Evolutionary conservation across 2,888 invertebrate species (phyloP).

Genomic region (Hemithea aestivaria): DNA sequence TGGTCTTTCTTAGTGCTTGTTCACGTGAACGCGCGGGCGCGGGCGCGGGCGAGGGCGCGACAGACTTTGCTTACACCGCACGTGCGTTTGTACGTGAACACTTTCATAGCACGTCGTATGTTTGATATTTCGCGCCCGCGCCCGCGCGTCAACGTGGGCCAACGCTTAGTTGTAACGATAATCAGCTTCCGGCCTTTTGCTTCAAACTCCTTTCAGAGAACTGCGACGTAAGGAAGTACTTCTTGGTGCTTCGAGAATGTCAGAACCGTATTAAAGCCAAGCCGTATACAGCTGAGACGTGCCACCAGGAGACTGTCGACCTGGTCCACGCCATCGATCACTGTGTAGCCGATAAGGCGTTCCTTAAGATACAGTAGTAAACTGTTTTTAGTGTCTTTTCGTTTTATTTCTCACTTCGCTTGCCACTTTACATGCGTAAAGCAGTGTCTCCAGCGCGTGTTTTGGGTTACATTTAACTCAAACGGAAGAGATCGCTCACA

Average conservation of each 20-base stretch:
- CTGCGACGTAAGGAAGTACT: slow-evolving; percentile 39
- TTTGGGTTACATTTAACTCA: no score
- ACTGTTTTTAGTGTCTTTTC: not conserved
- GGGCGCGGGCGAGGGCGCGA: no score
- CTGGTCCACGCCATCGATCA: slow-evolving; percentile 51
- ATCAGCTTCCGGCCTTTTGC: not conserved
- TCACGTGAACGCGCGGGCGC: no score
- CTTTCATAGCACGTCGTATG: no score
- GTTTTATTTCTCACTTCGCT: not conserved
- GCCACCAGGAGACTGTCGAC: slow-evolving; percentile 55
- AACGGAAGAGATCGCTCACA: no score
- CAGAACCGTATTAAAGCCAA: slow-evolving; percentile 43
- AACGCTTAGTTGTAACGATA: no score
- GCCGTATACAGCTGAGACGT: slow-evolving; percentile 56
- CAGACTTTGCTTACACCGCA: no score
- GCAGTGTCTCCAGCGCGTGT: no score
- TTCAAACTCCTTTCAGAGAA: slow-evolving; percentile 36
- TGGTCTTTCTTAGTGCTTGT: no score
- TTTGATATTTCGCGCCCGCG: not conserved
- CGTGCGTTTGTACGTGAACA: no score
- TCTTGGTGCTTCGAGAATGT: slow-evolving; percentile 38
- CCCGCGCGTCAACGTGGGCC: no score
- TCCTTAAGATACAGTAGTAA: slow-evolving; percentile 30
- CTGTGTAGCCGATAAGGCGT: slow-evolving; percentile 50
- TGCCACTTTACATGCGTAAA: no score